Percentiles rank a stretch among this genome's conserved stretches.
Conservation (phyloP, 1,140 invertebrate genomes). For the Drosophila repleta region DNA sequence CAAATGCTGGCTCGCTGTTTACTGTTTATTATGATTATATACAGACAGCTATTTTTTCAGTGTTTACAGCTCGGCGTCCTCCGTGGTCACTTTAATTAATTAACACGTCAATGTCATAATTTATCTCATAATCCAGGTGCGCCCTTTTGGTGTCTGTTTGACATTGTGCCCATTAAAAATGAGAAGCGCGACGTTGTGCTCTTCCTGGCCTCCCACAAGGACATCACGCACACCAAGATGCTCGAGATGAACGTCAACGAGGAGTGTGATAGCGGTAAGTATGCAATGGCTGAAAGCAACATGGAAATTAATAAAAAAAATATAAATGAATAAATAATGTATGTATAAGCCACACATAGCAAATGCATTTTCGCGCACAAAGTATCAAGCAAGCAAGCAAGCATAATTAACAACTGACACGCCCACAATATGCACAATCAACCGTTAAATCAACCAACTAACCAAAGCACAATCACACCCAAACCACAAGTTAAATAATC, state of each 20-base stretch:
- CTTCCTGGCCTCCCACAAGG: slow-evolving; percentile 98
- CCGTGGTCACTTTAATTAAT: slow-evolving; percentile 3
- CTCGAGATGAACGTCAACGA: slow-evolving; percentile 91
- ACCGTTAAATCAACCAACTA: not conserved
- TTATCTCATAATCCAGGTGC: slow-evolving; percentile 88
- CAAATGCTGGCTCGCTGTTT: no score
- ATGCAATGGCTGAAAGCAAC: slow-evolving; percentile 4
- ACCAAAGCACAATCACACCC: slow-evolving; percentile 6
- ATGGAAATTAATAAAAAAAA: not conserved
- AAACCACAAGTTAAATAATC: slow-evolving; percentile 13
- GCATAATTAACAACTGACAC: slow-evolving; percentile 21
- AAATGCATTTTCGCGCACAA: slow-evolving; percentile 43
- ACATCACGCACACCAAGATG: slow-evolving; percentile 96
- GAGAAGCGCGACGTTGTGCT: slow-evolving; percentile 98
- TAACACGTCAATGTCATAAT: not conserved
- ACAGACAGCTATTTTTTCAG: not conserved
- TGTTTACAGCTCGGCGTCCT: not conserved
- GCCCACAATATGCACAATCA: slow-evolving; percentile 13
- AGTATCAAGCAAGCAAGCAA: slow-evolving; percentile 48
- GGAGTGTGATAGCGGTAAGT: slow-evolving; percentile 92
- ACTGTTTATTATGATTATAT: no score
- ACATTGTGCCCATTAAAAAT: slow-evolving; percentile 99
- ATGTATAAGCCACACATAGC: slow-evolving; percentile 18
- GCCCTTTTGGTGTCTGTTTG: slow-evolving; percentile 97
- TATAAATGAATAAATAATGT: not conserved